Base-by-base conservation (phyloP, 35 echinoderm and acorn worm species). In the Ptychodera flava region DNA sequence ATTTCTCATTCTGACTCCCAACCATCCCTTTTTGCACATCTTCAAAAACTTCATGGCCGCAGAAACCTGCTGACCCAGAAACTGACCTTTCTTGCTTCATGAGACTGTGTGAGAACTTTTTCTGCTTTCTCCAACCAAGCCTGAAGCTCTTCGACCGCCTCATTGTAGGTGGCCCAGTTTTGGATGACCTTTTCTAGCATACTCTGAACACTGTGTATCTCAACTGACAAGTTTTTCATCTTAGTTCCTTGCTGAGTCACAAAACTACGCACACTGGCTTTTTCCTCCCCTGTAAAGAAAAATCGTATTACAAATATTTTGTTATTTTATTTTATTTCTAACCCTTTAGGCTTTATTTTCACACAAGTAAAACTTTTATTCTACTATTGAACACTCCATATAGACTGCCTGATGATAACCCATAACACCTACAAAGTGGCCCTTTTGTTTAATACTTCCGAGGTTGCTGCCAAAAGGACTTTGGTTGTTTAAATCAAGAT, bases 51-150 rank as follows among this genome's bases (percentile, higher is more conserved):
- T n/a, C n/a, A n/a, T n/a, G n/a, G n/a, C n/a, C n/a, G n/a, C n/a
- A n/a, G n/a, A n/a, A n/a, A n/a, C n/a, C n/a, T n/a, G n/a, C n/a
- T n/a, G n/a, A n/a, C n/a, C n/a, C n/a, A n/a, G 37, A 82, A 78
- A 64, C 76, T 93, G 82, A 97, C 94, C 91, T 85, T 82, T 85
- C 91, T 97, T 29, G 85, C 76, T 30, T 84, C 45, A 64, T 64
- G 45, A 12, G 45, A 64, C 45, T 64, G 45, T 64, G 45, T 83
- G 2, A 91, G 86, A 1, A 93, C 85, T 36, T 90, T 90, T 79
- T 97, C 94, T 75, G 91, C 94, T 33, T 86, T 86, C 37, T 88
- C 85, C 76, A 97, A 83, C 94, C 94, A 97, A 0, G 78, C 83
- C 64, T 97, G 94, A 12, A 97, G 85, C 31, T 64, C 64, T 31